A percentile compares a stretch with the other conserved stretches of the same genome.
These are phyloP conservation scores for Lepeophtheirus salmonis DNA, from an alignment of 1,140 invertebrate species.

Conservation along the genomic window DNA sequence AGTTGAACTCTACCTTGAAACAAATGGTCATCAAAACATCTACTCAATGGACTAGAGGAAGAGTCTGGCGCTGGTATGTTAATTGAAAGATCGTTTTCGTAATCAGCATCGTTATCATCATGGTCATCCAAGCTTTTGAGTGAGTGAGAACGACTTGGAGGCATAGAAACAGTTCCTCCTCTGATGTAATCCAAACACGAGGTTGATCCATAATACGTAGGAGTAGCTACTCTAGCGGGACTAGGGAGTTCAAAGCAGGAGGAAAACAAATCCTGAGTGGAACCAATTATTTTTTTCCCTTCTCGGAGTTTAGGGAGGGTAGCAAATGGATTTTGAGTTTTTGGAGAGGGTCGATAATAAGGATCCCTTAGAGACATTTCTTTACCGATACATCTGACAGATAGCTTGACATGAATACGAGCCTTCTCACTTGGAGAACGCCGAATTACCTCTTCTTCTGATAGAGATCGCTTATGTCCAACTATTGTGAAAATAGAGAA, in stretches of 20 bases:
- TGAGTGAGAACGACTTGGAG: constrained; percentile 17
- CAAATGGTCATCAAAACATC: constrained; percentile 1
- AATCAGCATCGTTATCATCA: no score
- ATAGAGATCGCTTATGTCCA: constrained; percentile 41
- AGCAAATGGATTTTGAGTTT: constrained; percentile 30
- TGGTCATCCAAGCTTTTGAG: constrained; percentile 14
- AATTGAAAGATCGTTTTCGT: no score
- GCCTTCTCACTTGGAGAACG: constrained; percentile 46
- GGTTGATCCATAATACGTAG: constrained; percentile 2
- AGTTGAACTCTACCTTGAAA: constrained; percentile 13
- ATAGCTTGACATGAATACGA: constrained; percentile 37
- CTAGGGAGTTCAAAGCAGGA: constrained; percentile 50
- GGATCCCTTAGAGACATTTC: constrained; percentile 57
- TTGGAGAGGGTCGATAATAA: constrained; percentile 42
- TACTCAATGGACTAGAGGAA: not conserved
- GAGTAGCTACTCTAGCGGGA: constrained; percentile 27
- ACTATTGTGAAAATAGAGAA: constrained; percentile 20
- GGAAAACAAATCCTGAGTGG: constrained; percentile 39
- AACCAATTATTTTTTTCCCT: constrained; percentile 25
- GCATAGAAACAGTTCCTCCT: not conserved
- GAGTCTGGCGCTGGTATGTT: constrained; percentile 18
- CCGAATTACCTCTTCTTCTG: constrained; percentile 24
- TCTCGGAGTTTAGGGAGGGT: constrained; percentile 46
- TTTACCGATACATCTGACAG: constrained; percentile 35
- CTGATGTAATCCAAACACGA: not conserved